Base-by-base conservation (phyloP, 2,797 vertebrate genomes). In the Geotrypetes seraphini region DNA sequence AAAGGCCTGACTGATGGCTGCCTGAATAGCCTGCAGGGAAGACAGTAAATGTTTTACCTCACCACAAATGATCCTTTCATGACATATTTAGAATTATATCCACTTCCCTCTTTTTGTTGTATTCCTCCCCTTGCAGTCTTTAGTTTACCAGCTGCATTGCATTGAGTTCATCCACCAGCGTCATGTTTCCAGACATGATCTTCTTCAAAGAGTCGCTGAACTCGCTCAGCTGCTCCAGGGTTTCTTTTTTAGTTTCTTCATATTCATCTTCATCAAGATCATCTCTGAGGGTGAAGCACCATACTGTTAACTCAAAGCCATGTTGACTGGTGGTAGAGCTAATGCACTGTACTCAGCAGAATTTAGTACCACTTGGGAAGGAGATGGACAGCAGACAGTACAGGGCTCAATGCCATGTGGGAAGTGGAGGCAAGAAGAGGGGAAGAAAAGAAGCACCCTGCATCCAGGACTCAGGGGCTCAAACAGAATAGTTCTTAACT, bases 1-100 rank as follows among this genome's bases (percentile, higher is more conserved):
- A 69, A 99, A 99, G 1, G 96, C 95, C 59, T 97, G 94, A 63
- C 95, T 97, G 68, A 99, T 98, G 41, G 96, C 94, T 39, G 94
- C 94, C 63, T 97, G 96, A 53, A 91, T 98, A 15, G 95, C 96
- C 95, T 99, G 54, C 53, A 46, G 11, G 42, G 18, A 57, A 65
- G 30, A 12, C 7, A 23, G 12, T 2, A 42, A 16, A 13, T n/a
- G n/a, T n/a, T n/a, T n/a, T n/a, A n/a, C n/a, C n/a, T n/a, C 26
- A 45, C 20, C 22, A 20, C 13, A n/a, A 9, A 4, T 1, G 31
- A 13, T 17, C 25, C 28, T 8, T 22, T 2, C 10, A 26, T n/a
- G n/a, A n/a, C n/a, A n/a, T n/a, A n/a, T n/a, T n/a, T n/a, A n/a
- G n/a, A n/a, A n/a, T n/a, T n/a, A n/a, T n/a, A n/a, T n/a, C n/a